Evolutionary conservation across 2,797 vertebrate species (phyloP), one percentile per base, ranked within the genome.

Genomic region (Siniperca undulata): DNA sequence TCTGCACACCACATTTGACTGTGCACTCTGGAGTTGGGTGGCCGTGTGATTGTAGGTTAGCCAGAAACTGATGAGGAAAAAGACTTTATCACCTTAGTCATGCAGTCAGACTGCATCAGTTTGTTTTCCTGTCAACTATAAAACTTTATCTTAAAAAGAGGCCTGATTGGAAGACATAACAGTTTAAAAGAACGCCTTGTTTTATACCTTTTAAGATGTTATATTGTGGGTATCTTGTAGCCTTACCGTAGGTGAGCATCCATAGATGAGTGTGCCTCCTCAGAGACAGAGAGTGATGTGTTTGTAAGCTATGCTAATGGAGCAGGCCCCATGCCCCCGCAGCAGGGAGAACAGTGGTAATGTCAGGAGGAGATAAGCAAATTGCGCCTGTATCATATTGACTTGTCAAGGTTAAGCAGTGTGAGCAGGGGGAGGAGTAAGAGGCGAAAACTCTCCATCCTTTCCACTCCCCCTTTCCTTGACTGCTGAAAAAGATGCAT

Each of bases 401-500:
- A 96, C 94, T 94, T 92, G 95, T 96, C 95, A 96, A 96, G 96
- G 95, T 96, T 96, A 96, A 95, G 92, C 94, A 93, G 92, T 87
- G 86, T 88, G 85, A 92, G 86, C 83, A 79, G 85, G 82, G 83
- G 89, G 88, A 89, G 90, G 90, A 84, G 86, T 59, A 59, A 86
- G 72, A 90, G 82, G 76, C 48, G 2, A 89, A 91, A 86, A 81
- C 83, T 80, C 84, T 82, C 61, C 84, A 88, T 85, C 76, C 82
- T 79, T 76, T 70, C 84, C 68, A 81, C 71, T 85, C 75, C 78
- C 68, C 83, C 78, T 78, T 91, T 81, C 74, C 66, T 80, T 78
- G 89, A 91, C 86, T 75, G 27, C 77, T 67, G 74, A 91, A 80
- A 87, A 80, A 87, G 82, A 89, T 81, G 70, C 56, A 83, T 67